Percentiles rank a stretch among this genome's conserved stretches.
These are phyloP conservation scores for Caenorhabditis afra DNA, from an alignment of 2,888 invertebrate genomes.

Conservation along the genomic window DNA sequence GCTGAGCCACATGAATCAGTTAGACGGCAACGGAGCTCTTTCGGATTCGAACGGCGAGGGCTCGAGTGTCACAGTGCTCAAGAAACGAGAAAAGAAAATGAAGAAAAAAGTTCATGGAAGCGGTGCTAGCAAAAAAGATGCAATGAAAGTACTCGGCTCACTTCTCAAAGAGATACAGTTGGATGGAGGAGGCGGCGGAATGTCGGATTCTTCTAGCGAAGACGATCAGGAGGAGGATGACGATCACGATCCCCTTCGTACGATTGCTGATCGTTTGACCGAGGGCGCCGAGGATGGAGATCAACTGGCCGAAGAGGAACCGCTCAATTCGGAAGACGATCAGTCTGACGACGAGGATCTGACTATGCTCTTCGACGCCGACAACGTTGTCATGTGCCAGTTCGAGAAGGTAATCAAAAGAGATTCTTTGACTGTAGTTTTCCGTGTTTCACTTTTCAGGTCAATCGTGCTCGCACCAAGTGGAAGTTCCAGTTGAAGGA, in stretches of 20 bases:
- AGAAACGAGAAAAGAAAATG: slow-evolving; percentile 16
- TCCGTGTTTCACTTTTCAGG: slow-evolving; percentile 85
- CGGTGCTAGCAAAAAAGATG: slow-evolving; percentile 54
- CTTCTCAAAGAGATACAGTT: slow-evolving; percentile 64
- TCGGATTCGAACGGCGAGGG: slow-evolving; percentile 21
- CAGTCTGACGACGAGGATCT: slow-evolving; percentile 88
- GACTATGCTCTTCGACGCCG: slow-evolving; percentile 95
- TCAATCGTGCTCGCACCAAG: slow-evolving; percentile 96
- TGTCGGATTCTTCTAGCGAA: slow-evolving; percentile 73
- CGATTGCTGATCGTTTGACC: slow-evolving; percentile 67
- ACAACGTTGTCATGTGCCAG: slow-evolving; percentile 99
- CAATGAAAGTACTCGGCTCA: slow-evolving; percentile 52
- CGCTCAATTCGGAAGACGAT: slow-evolving; percentile 78
- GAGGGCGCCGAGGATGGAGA: slow-evolving; percentile 67
- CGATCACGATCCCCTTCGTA: slow-evolving; percentile 70
- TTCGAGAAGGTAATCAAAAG: slow-evolving; percentile 93
- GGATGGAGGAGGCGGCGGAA: slow-evolving; percentile 74
- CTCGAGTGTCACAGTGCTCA: slow-evolving; percentile 7
- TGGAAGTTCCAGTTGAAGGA: slow-evolving; percentile 99
- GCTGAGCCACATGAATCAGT: slow-evolving; percentile 64
- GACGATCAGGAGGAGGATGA: slow-evolving; percentile 71
- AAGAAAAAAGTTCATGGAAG: slow-evolving; percentile 31
- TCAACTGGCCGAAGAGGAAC: slow-evolving; percentile 73
- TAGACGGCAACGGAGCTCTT: slow-evolving; percentile 68
- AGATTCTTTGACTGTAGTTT: not conserved